Evolutionary conservation across 92 coral and sea anemone species (phyloP).

Genomic region (Phenganax subtilis): DNA sequence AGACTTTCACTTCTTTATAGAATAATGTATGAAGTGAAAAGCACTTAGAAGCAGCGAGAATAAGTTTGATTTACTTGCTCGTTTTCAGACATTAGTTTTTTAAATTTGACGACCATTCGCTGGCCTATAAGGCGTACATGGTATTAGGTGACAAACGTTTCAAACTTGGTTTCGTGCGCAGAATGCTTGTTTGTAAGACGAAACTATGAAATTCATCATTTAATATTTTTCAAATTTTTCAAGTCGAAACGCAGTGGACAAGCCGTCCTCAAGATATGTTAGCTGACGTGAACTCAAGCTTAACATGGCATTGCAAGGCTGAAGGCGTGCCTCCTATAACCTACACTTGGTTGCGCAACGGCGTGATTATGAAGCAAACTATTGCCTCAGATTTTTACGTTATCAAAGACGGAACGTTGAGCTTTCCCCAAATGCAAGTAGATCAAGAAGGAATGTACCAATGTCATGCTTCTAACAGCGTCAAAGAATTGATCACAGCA

Average conservation of each 20-base stretch:
- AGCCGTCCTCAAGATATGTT: constrained; percentile 61
- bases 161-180: too few relatives aligned
- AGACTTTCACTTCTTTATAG: too few relatives aligned
- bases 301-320: constrained; percentile 65
- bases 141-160: not conserved
- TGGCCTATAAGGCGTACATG: too few relatives aligned
- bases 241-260: constrained; percentile 87
- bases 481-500: constrained; percentile 63
- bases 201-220: too few relatives aligned
- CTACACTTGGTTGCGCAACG: constrained; percentile 73
- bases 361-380: constrained; percentile 4
- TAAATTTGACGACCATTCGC: too few relatives aligned
- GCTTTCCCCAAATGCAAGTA: constrained; percentile 44
- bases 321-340: constrained; percentile 64
- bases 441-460: constrained; percentile 82
- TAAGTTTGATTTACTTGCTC: too few relatives aligned
- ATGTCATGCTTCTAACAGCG: constrained; percentile 67
- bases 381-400: not conserved
- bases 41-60: too few relatives aligned
- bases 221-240: too few relatives aligned
- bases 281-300: constrained; percentile 60
- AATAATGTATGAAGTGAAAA: too few relatives aligned
- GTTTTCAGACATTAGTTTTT: too few relatives aligned
- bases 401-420: constrained; percentile 61
- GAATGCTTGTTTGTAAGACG: too few relatives aligned